Percentiles rank a stretch among this genome's conserved stretches.
Evolutionary conservation across 2,113 vertebrate species (phyloP).

Genomic region (Hippocampus barbouri): DNA sequence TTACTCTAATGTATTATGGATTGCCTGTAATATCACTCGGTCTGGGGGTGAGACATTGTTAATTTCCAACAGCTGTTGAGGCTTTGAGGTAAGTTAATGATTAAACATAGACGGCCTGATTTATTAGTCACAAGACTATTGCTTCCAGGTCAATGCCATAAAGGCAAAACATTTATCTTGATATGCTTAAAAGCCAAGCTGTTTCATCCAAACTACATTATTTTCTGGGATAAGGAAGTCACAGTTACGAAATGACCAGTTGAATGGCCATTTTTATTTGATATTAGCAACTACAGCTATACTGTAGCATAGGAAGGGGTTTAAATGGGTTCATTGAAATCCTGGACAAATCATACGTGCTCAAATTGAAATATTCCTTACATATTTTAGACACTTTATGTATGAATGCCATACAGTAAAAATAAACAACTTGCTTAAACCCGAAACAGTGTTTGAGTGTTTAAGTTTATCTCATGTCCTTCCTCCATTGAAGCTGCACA

Average conservation of each 20-base stretch:
- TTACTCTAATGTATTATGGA: slow-evolving; percentile 99
- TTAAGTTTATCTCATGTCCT: background rate
- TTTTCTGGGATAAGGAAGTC: slow-evolving; percentile 76
- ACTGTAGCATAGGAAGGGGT: background rate
- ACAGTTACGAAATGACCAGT: slow-evolving; percentile 70
- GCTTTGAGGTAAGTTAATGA: slow-evolving; percentile 97
- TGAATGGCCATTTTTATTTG: slow-evolving; percentile 60
- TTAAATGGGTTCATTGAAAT: slow-evolving; percentile 14
- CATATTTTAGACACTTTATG: too few species aligned
- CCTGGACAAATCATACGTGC: background rate
- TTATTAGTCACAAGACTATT: slow-evolving; percentile 97
- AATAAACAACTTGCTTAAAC: background rate
- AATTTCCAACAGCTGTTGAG: slow-evolving; percentile 99
- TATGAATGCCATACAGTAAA: too few species aligned
- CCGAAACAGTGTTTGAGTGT: background rate
- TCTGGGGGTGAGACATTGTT: slow-evolving; percentile 94
- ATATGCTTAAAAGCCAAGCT: slow-evolving; percentile 93
- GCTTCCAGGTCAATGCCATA: slow-evolving; percentile 98
- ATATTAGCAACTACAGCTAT: slow-evolving; percentile 45
- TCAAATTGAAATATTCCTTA: background rate
- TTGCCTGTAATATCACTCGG: slow-evolving; percentile 98
- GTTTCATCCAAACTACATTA: slow-evolving; percentile 82
- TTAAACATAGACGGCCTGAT: slow-evolving; percentile 99
- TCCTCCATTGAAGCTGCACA: background rate
- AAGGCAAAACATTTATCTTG: slow-evolving; percentile 99